These are phyloP conservation scores for Macrophya annulata DNA, from an alignment of 2,888 invertebrate species.

Conservation along the genomic window DNA sequence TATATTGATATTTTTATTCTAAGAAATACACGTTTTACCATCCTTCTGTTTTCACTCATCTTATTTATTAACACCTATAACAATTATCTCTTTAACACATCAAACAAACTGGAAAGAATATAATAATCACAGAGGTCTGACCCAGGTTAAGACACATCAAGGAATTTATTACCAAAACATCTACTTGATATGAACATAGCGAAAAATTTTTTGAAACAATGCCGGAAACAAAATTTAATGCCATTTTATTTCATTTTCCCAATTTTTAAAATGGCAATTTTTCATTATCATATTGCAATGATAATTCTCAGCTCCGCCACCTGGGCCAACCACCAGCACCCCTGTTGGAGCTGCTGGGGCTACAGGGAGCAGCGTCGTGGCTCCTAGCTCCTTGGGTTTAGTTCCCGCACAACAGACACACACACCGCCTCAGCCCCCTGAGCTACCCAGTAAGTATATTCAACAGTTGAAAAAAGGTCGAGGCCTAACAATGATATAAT, in stretches of 20 bases:
- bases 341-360: constrained; percentile 81
- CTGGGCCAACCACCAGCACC: constrained; percentile 79
- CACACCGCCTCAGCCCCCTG: constrained; percentile 87
- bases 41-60: neutral
- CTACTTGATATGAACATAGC: neutral
- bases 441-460: constrained; percentile 83
- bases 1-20: neutral
- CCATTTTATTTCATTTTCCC: neutral
- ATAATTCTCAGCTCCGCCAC: constrained; percentile 81
- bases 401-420: constrained; percentile 82
- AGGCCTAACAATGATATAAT: neutral
- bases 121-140: neutral
- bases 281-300: constrained; percentile 2
- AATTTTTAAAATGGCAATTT: neutral
- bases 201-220: neutral
- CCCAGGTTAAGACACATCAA: neutral
- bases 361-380: constrained; percentile 79
- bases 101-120: neutral
- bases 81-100: neutral
- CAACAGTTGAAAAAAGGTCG: neutral
- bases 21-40: neutral
- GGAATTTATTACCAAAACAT: neutral
- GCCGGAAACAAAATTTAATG: neutral
- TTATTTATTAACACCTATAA: neutral
- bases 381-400: constrained; percentile 78